Base-by-base conservation (phyloP, 2,797 vertebrate species). In the Falco biarmicus region DNA sequence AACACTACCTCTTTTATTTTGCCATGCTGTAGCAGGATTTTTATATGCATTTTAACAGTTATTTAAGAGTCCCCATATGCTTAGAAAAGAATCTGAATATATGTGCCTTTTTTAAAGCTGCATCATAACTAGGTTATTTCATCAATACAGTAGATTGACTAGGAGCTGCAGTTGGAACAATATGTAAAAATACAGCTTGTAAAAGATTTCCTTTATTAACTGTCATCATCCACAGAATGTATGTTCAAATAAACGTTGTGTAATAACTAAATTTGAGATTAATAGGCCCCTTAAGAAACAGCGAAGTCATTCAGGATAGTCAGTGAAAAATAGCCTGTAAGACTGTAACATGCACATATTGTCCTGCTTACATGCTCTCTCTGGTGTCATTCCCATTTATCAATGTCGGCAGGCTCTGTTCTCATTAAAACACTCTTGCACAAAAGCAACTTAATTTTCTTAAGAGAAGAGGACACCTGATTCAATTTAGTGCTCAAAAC, bases 401-500 rank as follows among this genome's bases (percentile, higher is more conserved):
- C 99, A 99, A 98, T 99, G 99, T 99, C 99, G 96, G 84, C 97
- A 34, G 95, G 97, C 98, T 98, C 97, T 97, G 98, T 98, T 99
- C 99, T 99, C 99, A 99, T 99, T 99, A 99, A 99, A 99, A 98
- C 97, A 87, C 98, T 97, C 98, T 98, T 98, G 98, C 98, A 98
- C 99, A 98, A 96, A 97, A 98, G 98, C 99, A 99, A 99, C 99
- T 99, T 99, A 99, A 99, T 99, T 99, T 99, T 98, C 98, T 99
- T 99, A 99, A 99, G 98, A 99, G 98, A 98, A 99, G 98, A 99
- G 99, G 99, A 99, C 99, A 99, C 99, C 99, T 99, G 99, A 99
- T 99, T 99, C 99, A 99, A 99, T 99, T 99, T 99, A 98, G 97
- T 86, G 75, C 96, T 98, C 85, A 98, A 98, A 99, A 98, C 97